Base-by-base conservation (phyloP, 1,140 invertebrate genomes). In the Macrotrachela quadricornifera region DNA sequence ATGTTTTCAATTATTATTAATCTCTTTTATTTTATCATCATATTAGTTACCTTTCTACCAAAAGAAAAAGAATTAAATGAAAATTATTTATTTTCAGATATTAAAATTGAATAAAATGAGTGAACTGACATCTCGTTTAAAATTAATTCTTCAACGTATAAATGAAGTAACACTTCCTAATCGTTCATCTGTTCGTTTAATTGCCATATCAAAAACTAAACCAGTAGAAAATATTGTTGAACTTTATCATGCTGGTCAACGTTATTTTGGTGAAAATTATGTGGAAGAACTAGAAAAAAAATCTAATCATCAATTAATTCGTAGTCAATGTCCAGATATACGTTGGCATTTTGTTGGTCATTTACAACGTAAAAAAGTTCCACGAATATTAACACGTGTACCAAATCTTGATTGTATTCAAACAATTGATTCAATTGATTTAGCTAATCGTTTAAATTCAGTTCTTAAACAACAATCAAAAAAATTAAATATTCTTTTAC, bases 331-430 rank as follows among this genome's bases (percentile, higher is more conserved):
- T 67, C 78, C 78, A 57, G 85, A 96, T 30, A 92, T 97, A 46
- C 77, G 76, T 63, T 97, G 91, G 91, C 91, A 96, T 71, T 92
- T 90, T 58, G 97, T 97, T 65, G 92, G 92, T 0, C 82, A 86
- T 64, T 66, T 96, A 45, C 92, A 97, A 71, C 77, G 73, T 21
- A 95, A 91, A 64, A 95, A 96, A 75, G 75, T 90, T 30, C 21
- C 21, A 30, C 21, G 21, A 30, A 4, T 30, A 4, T 30, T 30
- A 30, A 30, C 21, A 30, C 21, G 21, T 30, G 65, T 80, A 36
- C 80, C 80, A 73, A 74, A 82, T 61, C 69, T 96, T 46, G 77
- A 76, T 66, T 72, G 87, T 59, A 74, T 96, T 21, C 82, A 97
- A 73, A 92, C 88, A 1, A 72, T 97, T 40, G 79, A 91, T 66